phyloP scores from a whole-genome alignment of 2,113 vertebrate species.

The Eretmochelys imbricata region DNA sequence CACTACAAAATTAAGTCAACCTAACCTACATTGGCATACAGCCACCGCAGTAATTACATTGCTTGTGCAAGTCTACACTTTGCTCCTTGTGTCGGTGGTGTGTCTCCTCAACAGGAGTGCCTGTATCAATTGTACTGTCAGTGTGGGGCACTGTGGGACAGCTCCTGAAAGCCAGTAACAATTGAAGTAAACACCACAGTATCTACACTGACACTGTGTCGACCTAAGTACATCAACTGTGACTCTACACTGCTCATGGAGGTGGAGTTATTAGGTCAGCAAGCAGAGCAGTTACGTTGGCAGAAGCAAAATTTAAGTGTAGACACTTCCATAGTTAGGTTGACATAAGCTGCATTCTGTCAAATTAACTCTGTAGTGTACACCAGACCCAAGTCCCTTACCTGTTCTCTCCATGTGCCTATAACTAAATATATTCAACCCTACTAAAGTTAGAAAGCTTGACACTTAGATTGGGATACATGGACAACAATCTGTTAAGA shows the following conservation, averaged over 20 bases:
- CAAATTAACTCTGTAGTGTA: neutral
- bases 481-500: neutral
- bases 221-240: neutral
- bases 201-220: neutral
- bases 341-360: neutral
- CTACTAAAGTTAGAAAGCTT: neutral
- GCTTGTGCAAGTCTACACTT: neutral
- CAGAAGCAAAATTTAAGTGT: neutral
- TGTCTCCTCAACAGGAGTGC: neutral
- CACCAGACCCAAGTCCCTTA: neutral
- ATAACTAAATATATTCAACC: neutral
- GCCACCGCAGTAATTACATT: neutral
- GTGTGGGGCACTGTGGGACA: neutral
- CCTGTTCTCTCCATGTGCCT: neutral
- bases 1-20: neutral
- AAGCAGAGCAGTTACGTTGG: neutral
- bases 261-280: neutral
- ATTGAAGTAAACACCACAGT: neutral
- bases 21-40: neutral
- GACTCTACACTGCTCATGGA: neutral
- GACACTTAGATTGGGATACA: neutral
- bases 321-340: neutral
- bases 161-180: neutral
- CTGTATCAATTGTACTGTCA: neutral
- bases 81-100: neutral